phyloP scores from a whole-genome alignment of 2,113 vertebrate species.

The Colaptes auratus region DNA sequence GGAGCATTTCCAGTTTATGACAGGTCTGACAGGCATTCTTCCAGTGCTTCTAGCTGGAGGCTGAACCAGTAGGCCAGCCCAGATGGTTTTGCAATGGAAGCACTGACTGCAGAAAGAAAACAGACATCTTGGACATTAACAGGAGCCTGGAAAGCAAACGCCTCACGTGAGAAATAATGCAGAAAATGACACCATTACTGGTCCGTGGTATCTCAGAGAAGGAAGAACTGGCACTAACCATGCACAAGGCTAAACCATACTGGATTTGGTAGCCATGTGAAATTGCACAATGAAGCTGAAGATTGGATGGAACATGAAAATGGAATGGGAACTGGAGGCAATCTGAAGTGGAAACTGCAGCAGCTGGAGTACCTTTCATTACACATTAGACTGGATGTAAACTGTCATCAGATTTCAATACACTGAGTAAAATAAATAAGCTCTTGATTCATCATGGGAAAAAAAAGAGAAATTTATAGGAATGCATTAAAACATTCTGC shows the following conservation, averaged over 20 bases:
- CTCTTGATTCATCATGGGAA: background rate
- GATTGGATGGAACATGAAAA: background rate
- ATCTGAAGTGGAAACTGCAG: background rate
- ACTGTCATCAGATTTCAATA: background rate
- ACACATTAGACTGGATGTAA: background rate
- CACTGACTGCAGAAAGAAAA: conserved; percentile 21
- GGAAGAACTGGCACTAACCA: background rate
- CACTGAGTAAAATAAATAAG: background rate
- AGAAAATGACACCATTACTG: background rate
- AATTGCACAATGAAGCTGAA: background rate
- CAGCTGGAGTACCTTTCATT: background rate
- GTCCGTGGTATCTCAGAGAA: background rate
- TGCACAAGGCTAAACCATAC: background rate
- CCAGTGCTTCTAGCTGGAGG: conserved; percentile 1
- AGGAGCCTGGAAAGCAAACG: background rate
- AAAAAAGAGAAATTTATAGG: background rate
- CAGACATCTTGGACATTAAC: conserved; percentile 1
- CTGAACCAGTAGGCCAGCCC: background rate
- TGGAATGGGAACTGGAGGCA: rapidly evolving
- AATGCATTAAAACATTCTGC: background rate
- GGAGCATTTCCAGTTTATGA: conserved; percentile 50
- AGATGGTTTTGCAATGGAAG: conserved; percentile 39
- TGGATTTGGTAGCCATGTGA: background rate
- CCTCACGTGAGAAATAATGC: background rate
- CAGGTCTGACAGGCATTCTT: conserved; percentile 2